Conservation (phyloP, 2,888 invertebrate species). For the Mimachlamys varia region DNA sequence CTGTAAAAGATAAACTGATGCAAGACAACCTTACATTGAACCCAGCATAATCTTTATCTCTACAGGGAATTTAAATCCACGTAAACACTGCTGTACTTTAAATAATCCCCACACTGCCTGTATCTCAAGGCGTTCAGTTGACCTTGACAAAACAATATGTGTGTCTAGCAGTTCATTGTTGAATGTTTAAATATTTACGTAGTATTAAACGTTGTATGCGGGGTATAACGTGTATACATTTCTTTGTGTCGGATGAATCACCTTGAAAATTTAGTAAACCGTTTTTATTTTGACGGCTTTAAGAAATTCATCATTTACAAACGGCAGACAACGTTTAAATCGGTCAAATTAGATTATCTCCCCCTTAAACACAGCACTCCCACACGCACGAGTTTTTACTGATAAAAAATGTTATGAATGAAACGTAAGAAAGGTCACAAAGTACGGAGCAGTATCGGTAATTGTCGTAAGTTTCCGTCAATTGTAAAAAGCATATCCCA, state of each 20-base stretch:
- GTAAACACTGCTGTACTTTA: slow-evolving; percentile 24
- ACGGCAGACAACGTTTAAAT: not conserved
- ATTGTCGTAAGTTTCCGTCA: not conserved
- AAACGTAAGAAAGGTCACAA: slow-evolving; percentile 27
- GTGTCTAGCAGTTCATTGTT: not conserved
- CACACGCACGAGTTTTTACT: slow-evolving; percentile 5
- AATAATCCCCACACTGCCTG: not conserved
- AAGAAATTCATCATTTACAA: not conserved
- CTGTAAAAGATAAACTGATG: not conserved
- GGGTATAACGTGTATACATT: not conserved
- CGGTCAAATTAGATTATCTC: slow-evolving; percentile 17
- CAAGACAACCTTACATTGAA: not conserved
- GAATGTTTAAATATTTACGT: not conserved
- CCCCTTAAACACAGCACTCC: slow-evolving; percentile 16
- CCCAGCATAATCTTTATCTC: not conserved
- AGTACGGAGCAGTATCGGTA: slow-evolving; percentile 26
- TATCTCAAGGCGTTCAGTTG: not conserved
- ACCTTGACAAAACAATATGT: slow-evolving; percentile 25
- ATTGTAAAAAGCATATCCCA: slow-evolving; percentile 29
- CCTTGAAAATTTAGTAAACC: not conserved
- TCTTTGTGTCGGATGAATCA: not conserved
- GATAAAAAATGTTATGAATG: slow-evolving; percentile 32
- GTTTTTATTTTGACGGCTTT: not conserved
- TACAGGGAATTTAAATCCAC: not conserved
- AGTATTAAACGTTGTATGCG: not conserved